phyloP scores from a whole-genome alignment of 1,140 invertebrate genomes.

The Heterodera schachtii region DNA sequence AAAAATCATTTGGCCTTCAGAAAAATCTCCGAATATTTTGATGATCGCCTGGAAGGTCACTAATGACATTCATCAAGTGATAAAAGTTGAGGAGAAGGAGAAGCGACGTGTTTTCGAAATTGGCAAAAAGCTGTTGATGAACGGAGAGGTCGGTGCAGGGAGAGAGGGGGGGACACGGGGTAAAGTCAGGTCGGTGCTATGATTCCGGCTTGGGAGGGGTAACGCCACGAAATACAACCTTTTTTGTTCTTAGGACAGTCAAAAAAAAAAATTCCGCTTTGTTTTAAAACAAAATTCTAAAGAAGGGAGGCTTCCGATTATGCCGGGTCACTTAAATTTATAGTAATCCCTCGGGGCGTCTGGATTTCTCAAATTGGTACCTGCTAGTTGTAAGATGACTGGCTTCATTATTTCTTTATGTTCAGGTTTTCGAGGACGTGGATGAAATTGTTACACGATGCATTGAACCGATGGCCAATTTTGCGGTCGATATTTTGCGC shows the following conservation, averaged over 20 bases:
- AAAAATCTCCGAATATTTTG: slow-evolving; percentile 83
- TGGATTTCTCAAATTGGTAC: too few relatives aligned
- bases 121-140: slow-evolving; percentile 84
- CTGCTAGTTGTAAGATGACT: too few relatives aligned
- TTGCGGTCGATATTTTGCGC: slow-evolving; percentile 83
- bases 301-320: too few relatives aligned
- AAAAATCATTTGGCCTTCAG: slow-evolving; percentile 87
- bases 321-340: too few relatives aligned
- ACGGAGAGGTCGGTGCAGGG: slow-evolving; percentile 59
- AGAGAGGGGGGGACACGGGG: too few relatives aligned
- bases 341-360: too few relatives aligned
- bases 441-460: slow-evolving; percentile 97
- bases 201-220: too few relatives aligned
- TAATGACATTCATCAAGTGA: slow-evolving; percentile 90
- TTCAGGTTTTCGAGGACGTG: slow-evolving; percentile 88
- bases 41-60: slow-evolving; percentile 98
- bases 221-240: too few relatives aligned
- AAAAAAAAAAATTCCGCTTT: too few relatives aligned
- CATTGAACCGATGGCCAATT: slow-evolving; percentile 90
- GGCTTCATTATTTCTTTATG: neutral
- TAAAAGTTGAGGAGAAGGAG: slow-evolving; percentile 90
- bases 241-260: too few relatives aligned
- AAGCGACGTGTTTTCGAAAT: slow-evolving; percentile 95
- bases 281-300: too few relatives aligned
- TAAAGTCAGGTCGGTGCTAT: too few relatives aligned